Evolutionary conservation across 2,888 invertebrate genomes (phyloP).

Genomic region (Apamea epomidion): DNA sequence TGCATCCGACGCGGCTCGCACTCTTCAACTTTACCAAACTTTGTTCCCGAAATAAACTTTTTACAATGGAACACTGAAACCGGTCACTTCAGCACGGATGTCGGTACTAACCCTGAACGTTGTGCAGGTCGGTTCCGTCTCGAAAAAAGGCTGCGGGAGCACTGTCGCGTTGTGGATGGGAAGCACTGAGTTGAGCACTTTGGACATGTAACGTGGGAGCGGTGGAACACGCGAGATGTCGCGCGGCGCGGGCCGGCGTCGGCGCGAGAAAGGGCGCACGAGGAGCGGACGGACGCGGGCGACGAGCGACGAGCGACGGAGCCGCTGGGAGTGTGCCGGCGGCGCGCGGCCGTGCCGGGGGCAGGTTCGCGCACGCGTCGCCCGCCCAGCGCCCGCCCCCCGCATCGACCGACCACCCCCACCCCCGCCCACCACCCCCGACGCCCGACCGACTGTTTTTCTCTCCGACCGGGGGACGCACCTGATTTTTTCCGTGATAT

Average conservation of each 20-base stretch:
- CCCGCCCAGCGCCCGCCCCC: conserved; percentile 84
- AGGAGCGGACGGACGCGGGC: conserved; percentile 78
- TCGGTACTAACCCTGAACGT: conserved; percentile 88
- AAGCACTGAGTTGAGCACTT: conserved; percentile 90
- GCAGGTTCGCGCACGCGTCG: conserved; percentile 82
- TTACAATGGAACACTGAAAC: conserved; percentile 78
- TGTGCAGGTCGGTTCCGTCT: conserved; percentile 87
- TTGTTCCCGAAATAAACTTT: conserved; percentile 88
- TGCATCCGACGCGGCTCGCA: conserved; percentile 86
- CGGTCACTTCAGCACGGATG: conserved; percentile 71
- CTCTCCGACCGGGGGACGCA: conserved; percentile 90
- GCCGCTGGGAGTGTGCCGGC: conserved; percentile 76
- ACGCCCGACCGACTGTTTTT: conserved; percentile 87
- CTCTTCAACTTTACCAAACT: conserved; percentile 86
- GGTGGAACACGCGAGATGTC: conserved; percentile 78
- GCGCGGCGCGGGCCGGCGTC: conserved; percentile 87
- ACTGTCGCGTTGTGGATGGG: conserved; percentile 88
- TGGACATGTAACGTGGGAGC: conserved; percentile 87
- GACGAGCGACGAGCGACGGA: conserved; percentile 75
- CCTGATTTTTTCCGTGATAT: conserved; percentile 91
- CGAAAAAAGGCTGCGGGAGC: conserved; percentile 86
- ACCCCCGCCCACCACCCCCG: conserved; percentile 80
- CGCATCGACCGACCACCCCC: conserved; percentile 87
- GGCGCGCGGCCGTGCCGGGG: conserved; percentile 77
- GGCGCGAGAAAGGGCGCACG: conserved; percentile 85